A percentile compares a stretch with the other conserved stretches of the same genome.
These are phyloP conservation scores for Portunus trituberculatus DNA, from an alignment of 1,140 invertebrate species.

Conservation along the genomic window DNA sequence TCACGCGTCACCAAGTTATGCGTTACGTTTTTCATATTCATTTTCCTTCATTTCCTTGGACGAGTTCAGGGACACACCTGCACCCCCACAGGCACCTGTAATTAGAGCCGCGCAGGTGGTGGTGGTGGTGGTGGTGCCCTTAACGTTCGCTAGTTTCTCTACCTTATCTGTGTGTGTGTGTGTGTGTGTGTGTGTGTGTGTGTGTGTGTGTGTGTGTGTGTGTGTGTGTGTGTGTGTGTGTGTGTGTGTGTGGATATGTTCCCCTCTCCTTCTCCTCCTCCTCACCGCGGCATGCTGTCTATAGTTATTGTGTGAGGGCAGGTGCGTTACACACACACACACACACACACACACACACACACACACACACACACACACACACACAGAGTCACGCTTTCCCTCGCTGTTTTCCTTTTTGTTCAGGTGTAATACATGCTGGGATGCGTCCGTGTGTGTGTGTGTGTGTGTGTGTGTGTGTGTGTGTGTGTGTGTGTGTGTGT, in stretches of 20 bases:
- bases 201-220: not conserved
- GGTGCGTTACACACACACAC: too few relatives aligned
- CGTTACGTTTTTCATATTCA: too few relatives aligned
- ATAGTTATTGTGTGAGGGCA: too few relatives aligned
- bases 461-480: constrained; percentile 10
- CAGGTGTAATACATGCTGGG: not conserved
- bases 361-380: not conserved
- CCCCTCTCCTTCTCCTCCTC: not conserved
- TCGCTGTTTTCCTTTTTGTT: not conserved
- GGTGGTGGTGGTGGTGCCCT: too few relatives aligned
- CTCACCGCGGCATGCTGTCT: too few relatives aligned
- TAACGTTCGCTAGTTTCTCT: too few relatives aligned
- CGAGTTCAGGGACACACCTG: too few relatives aligned
- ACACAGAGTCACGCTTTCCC: not conserved
- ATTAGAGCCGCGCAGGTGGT: too few relatives aligned
- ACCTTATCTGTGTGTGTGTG: not conserved
- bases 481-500: constrained; percentile 9
- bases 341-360: too few relatives aligned
- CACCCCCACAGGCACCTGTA: too few relatives aligned
- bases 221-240: constrained; percentile 1
- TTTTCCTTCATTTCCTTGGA: too few relatives aligned
- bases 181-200: not conserved
- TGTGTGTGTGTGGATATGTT: not conserved
- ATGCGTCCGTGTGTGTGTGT: not conserved
- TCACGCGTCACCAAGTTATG: too few relatives aligned